A percentile compares a stretch with the other conserved stretches of the same genome.
These are phyloP conservation scores for Gastracanthus pulcherrimus DNA, from an alignment of 2,888 invertebrate genomes.

Conservation along the genomic window DNA sequence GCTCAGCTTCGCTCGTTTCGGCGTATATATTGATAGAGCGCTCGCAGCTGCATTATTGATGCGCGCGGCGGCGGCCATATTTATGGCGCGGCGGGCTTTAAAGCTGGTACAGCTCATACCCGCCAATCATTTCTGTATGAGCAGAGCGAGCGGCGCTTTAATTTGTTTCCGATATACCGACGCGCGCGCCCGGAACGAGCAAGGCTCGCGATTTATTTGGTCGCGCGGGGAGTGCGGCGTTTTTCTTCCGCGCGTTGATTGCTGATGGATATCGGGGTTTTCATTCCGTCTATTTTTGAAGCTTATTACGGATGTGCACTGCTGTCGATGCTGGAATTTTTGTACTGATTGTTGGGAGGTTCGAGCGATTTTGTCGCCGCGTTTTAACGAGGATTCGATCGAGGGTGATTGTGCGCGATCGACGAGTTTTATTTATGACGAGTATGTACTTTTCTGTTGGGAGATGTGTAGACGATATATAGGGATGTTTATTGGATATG, in stretches of 20 bases:
- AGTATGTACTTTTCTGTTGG: background rate
- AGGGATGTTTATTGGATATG: too few relatives aligned
- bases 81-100: conserved; percentile 61
- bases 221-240: background rate
- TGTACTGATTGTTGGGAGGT: background rate
- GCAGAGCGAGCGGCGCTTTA: conserved; percentile 41
- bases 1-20: conserved; percentile 47
- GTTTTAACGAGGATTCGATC: background rate
- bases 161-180: conserved; percentile 52
- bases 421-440: background rate
- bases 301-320: background rate
- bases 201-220: background rate
- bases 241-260: background rate
- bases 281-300: conserved; percentile 7
- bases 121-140: conserved; percentile 62
- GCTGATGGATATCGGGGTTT: background rate
- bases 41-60: conserved; percentile 62
- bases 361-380: background rate
- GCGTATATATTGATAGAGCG: conserved; percentile 64
- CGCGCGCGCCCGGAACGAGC: background rate
- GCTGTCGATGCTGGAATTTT: background rate
- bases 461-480: too few relatives aligned
- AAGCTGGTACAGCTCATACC: conserved; percentile 37
- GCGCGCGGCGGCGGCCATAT: conserved; percentile 56
- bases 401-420: background rate